These are phyloP conservation scores for Crotalus helleri DNA, from an alignment of 2,113 vertebrate genomes.

Conservation along the genomic window DNA sequence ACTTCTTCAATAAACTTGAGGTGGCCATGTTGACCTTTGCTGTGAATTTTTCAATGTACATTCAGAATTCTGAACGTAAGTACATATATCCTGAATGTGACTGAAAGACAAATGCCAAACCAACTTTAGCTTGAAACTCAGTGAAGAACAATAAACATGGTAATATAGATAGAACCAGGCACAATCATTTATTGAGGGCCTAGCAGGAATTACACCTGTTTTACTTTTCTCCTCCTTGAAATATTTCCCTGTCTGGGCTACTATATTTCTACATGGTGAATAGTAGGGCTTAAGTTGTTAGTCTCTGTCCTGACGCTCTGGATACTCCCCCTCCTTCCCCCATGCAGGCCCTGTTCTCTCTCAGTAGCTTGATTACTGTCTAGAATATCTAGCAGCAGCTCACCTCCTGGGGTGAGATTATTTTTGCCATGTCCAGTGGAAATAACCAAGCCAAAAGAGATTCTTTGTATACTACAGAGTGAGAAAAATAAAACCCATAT, in stretches of 20 bases:
- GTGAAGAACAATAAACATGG: not conserved
- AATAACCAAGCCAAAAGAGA: not conserved
- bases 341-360: not conserved
- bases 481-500: not conserved
- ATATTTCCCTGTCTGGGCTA: not conserved
- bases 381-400: not conserved
- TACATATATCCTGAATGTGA: not conserved
- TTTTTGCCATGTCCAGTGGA: not conserved
- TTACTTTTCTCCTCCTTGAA: not conserved
- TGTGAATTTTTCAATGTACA: not conserved
- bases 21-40: not conserved
- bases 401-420: not conserved
- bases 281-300: not conserved
- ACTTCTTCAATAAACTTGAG: not conserved
- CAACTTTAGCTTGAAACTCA: not conserved
- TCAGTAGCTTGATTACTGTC: not conserved
- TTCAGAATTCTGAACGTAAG: not conserved
- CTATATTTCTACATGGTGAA: not conserved
- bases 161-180: not conserved
- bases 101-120: not conserved
- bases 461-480: not conserved
- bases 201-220: not conserved
- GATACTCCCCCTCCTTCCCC: not conserved
- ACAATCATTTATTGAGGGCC: not conserved
- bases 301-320: no score